Evolutionary conservation across 2,113 vertebrate genomes (phyloP), one percentile per base, ranked within the genome.

Genomic region (Zosterops pallidus): DNA sequence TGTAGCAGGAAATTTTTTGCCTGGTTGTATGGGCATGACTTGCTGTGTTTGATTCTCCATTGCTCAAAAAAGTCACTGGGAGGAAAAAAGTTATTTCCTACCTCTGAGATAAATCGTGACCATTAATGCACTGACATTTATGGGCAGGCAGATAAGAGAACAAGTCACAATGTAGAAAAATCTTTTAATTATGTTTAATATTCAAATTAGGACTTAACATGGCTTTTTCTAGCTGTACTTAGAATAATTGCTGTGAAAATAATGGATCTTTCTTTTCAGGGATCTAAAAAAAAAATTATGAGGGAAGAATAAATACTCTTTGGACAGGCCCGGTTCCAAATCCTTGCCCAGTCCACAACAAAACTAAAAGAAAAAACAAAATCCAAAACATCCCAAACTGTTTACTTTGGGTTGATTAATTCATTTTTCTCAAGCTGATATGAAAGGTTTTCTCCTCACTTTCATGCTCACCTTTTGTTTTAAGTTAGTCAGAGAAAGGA

Each of bases 181-280:
- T 35, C 76, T 90, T 88, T 90, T 93, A 92, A 93, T 94, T 77
- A 44, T n/a, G 8, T 83, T 88, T 77, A 77, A 89, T 86, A 95
- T 92, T 92, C 68, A 89, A 70, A 81, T 29, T 77, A 35, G 35
- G 75, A 69, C 37, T 83, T 87, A 64, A 31, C 24, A 5, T 69
- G 71, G 49, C 53, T 96, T 90, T 83, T 55, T 89, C 10, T 35
- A 41, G 31, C 37, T 55, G 67, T 65, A 81, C 59, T 81, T 81
- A 59, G 37, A 90, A 59, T 83, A 65, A 92, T 47, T 80, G 59
- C 79, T 50, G 59, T 31, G 68, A 64, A 88, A 95, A 86, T 37
- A 67, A 75, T 14, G 29, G 47, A 46, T 42, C 14, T 88, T 62
- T 64, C 49, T 72, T 88, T 83, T 70, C 44, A 74, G 26, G 11